A percentile compares a stretch with the other conserved stretches of the same genome.
These are phyloP conservation scores for Platyrinchus mystaceus DNA, from an alignment of 2,797 vertebrate species.

Conservation along the genomic window DNA sequence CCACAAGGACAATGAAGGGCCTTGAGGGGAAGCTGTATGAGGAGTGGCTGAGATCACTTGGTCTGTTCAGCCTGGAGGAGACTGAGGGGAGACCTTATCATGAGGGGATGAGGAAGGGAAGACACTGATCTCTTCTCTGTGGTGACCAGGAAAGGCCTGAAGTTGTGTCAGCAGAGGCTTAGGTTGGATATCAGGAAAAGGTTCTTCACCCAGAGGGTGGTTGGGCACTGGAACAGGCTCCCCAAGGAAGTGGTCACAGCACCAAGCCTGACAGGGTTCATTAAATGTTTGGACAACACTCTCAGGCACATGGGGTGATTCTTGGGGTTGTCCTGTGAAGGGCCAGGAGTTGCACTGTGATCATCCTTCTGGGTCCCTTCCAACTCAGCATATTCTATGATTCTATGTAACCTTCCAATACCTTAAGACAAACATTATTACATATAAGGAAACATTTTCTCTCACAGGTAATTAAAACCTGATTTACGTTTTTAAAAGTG, in stretches of 20 bases:
- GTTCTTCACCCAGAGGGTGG: not conserved
- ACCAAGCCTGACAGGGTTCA: not conserved
- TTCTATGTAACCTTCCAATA: not conserved
- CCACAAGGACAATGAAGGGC: rapidly evolving
- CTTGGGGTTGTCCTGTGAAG: not conserved
- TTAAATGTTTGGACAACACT: not conserved
- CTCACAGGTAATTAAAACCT: not conserved
- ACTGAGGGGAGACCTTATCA: not conserved
- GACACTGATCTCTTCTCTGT: rapidly evolving
- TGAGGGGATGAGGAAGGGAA: rapidly evolving
- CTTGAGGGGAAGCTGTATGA: rapidly evolving
- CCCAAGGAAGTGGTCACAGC: not conserved
- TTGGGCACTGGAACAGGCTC: not conserved
- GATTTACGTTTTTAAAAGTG: not conserved
- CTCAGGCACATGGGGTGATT: not conserved
- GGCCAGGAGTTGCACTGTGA: not conserved
- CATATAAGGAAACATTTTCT: not conserved
- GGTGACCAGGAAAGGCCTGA: not conserved
- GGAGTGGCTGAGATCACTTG: not conserved
- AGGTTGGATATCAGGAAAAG: not conserved
- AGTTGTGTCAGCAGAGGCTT: not conserved
- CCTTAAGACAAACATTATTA: not conserved
- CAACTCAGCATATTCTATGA: not conserved
- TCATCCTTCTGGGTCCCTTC: not conserved
- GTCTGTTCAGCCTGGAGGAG: not conserved